Evolutionary conservation across 2,113 vertebrate genomes (phyloP), one percentile per base, ranked within the genome.

Genomic region (Hippocampus comes): DNA sequence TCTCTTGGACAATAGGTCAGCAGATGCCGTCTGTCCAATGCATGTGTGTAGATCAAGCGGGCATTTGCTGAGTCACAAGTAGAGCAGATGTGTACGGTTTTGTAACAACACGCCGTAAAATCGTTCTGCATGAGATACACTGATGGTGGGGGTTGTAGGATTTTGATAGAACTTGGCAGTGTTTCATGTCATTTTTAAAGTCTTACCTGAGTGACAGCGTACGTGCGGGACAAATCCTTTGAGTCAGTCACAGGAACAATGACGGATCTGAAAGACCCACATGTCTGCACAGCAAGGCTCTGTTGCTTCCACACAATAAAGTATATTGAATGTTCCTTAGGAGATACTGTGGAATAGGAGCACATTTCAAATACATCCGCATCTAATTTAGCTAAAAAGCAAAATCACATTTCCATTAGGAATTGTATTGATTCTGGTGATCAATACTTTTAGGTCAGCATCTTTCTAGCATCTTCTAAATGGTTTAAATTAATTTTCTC

Each of bases 131-230:
- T 43, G 46, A 72, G 66, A 57, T 21, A 41, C 0, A 27, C 1
- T 56, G 6, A 23, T 55, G 11, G 25, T 30, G 27, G 20, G 23
- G 21, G 73, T 76, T 79, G 79, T 79, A 63, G 53, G 71, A 70
- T 23, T 56, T 38, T 82, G 72, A 83, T 84, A 63, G 41, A 63
- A 38, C 27, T 12, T 72, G 65, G 17, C 76, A 71, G 71, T 78
- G 67, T 74, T 73, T 55, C 71, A 82, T 76, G 38, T 78, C 56
- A 69, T 34, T 51, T 18, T 34, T 27, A 53, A 75, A 69, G 71
- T 18, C 66, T 38, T 27, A 41, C 60, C 2, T 67, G 1, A 0
- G 48, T 75, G 57, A 76, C 25, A 8, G 49, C 34, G 70, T 51
- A 51, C 59, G 75, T 77, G 65, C 57, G 48, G 46, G 21, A 30